Conservation (phyloP, 1,140 invertebrate species). For the Euwallacea fornicatus region DNA sequence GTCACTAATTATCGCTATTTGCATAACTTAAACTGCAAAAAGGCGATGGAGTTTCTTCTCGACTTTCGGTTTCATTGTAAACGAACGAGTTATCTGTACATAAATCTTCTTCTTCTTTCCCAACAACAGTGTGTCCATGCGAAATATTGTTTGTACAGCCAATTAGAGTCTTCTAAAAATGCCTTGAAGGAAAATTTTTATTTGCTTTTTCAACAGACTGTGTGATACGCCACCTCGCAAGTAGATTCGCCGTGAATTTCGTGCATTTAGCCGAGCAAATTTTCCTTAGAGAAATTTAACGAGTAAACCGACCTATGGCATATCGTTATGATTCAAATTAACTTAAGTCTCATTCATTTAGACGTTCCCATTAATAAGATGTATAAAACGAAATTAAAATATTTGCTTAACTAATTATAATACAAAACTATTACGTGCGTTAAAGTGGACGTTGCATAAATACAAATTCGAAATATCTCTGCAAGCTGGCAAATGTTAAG, state of each 20-base stretch:
- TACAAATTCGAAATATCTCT: conserved; percentile 11
- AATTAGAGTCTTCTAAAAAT: background rate
- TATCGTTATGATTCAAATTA: too few relatives aligned
- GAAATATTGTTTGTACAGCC: background rate
- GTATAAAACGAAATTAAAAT: background rate
- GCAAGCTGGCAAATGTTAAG: conserved; percentile 15
- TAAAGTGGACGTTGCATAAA: conserved; percentile 8
- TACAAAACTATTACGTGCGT: conserved; percentile 2
- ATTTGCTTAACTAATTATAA: conserved; percentile 6
- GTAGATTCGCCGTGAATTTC: too few relatives aligned
- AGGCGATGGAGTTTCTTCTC: background rate
- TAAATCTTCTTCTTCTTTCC: conserved; percentile 1
- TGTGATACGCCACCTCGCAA: background rate
- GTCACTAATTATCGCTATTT: too few relatives aligned
- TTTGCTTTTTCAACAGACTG: background rate
- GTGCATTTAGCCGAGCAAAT: too few relatives aligned
- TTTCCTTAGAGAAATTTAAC: too few relatives aligned
- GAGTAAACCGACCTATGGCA: too few relatives aligned
- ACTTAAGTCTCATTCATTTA: background rate
- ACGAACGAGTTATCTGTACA: background rate
- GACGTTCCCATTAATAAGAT: background rate
- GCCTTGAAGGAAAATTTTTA: background rate
- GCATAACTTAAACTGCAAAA: too few relatives aligned
- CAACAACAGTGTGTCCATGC: background rate
- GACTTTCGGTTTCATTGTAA: conserved; percentile 1